A percentile compares a stretch with the other conserved stretches of the same genome.
Conservation (phyloP, 2,797 vertebrate species). For the Gymnocypris eckloni region DNA sequence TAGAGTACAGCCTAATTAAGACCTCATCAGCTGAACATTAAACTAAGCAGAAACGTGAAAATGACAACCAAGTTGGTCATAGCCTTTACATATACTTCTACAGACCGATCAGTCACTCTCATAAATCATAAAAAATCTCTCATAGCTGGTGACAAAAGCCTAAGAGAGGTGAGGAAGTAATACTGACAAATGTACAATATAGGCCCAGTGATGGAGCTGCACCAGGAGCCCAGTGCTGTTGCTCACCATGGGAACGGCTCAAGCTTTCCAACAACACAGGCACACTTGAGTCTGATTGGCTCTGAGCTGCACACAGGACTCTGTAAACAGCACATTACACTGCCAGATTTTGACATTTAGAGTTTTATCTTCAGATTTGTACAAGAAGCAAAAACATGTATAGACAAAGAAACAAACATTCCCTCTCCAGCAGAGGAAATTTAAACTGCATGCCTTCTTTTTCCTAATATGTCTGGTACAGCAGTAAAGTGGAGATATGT, state of each 20-base stretch:
- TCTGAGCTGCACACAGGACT: not conserved
- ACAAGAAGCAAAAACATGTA: not conserved
- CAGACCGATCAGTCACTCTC: not conserved
- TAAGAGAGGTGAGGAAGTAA: not conserved
- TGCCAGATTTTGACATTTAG: not conserved
- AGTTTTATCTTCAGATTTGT: constrained; percentile 5
- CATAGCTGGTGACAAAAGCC: not conserved
- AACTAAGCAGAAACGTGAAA: constrained; percentile 27
- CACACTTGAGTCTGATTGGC: constrained; percentile 15
- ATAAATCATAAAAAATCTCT: not conserved
- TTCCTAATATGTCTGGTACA: constrained; percentile 25
- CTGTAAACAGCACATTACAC: constrained; percentile 16
- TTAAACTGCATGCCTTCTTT: not conserved
- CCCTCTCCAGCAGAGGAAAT: not conserved
- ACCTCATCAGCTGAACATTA: constrained; percentile 32
- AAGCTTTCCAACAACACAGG: constrained; percentile 46
- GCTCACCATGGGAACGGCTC: constrained; percentile 47
- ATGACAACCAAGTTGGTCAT: constrained; percentile 14
- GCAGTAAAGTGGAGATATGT: constrained; percentile 31
- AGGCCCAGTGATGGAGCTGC: constrained; percentile 27
- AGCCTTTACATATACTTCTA: not conserved
- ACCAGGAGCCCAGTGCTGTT: constrained; percentile 21
- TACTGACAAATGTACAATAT: not conserved
- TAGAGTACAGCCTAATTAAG: constrained; percentile 29
- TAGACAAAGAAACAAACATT: constrained; percentile 1